Percentiles rank a stretch among this genome's conserved stretches.
These are phyloP conservation scores for Diabrotica virgifera DNA, from an alignment of 1,140 invertebrate species.

Conservation along the genomic window DNA sequence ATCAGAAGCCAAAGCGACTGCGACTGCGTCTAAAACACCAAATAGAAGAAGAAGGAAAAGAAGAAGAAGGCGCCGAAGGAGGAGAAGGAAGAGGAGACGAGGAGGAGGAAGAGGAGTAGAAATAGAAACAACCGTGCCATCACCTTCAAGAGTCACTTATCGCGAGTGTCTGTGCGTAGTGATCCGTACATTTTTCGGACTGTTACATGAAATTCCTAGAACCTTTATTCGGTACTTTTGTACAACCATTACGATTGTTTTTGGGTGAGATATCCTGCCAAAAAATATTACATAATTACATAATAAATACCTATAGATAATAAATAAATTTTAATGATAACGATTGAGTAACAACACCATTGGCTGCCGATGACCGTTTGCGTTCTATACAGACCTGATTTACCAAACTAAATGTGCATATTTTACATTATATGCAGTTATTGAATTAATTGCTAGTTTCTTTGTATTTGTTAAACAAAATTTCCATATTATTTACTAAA, in stretches of 20 bases:
- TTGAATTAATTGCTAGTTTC: too few relatives aligned
- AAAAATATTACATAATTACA: conserved; percentile 43
- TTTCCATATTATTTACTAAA: too few relatives aligned
- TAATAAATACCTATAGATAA: conserved; percentile 43
- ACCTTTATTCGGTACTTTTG: conserved; percentile 46
- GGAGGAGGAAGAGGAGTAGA: not conserved
- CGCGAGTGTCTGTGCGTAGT: conserved; percentile 42
- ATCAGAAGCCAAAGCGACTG: conserved; percentile 24
- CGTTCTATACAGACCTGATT: too few relatives aligned
- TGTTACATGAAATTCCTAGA: conserved; percentile 45
- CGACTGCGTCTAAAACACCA: conserved; percentile 4
- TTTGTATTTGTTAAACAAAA: too few relatives aligned
- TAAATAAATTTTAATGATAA: conserved; percentile 38
- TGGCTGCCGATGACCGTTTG: not conserved
- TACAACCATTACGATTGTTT: conserved; percentile 43
- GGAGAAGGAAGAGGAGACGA: not conserved
- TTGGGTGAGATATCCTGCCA: conserved; percentile 50
- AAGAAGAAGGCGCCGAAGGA: not conserved
- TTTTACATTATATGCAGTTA: too few relatives aligned
- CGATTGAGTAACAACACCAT: conserved; percentile 27
- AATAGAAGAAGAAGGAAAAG: not conserved
- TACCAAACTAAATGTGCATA: too few relatives aligned
- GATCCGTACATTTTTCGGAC: conserved; percentile 46
- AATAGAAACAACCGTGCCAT: conserved; percentile 14
- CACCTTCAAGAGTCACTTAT: conserved; percentile 20